Base-by-base conservation (phyloP, 1,140 invertebrate genomes). In the Tetraneura akinire region DNA sequence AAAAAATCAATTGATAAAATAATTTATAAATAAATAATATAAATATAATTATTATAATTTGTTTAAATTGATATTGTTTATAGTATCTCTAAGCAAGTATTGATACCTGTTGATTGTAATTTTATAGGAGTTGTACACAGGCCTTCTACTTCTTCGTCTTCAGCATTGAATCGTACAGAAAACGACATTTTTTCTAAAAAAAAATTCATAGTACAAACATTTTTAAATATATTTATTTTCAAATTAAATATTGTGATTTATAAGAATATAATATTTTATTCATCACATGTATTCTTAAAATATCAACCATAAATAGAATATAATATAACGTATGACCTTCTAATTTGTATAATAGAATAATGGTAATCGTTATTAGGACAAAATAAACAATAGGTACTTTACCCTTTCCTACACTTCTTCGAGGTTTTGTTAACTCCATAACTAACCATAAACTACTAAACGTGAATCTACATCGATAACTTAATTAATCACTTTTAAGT, bases 121-220 rank as follows among this genome's bases (percentile, higher is more conserved):
- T 53, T 49, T 57, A 16, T 55, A 0, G 81, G 71, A 62, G 68
- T 66, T 6, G 81, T 74, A 51, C 68, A 81, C 1, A 82, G 42
- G 16, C 82, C 82, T 51, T 82, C 83, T 3, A 82, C 64, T 73
- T 83, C 81, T 47, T 83, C 83, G n/a, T 82, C 83, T 80, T 83
- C 83, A 3, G 83, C 80, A 70, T 82, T 82, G 55, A 82, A 83
- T 1, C 83, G 74, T 32, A 83, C 80, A 10, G 83, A 83, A 80
- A 82, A 82, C n/a, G 82, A 81, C 74, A 78, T 78, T 78, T 60
- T 78, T n/a, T 23, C 53, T 62, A 62, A 78, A 13, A 29, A 26
- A 10, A 71, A 71, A 11, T n/a, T n/a, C 1, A 68, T 1, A 1
- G n/a, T 37, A 37, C 32, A 37, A 4, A 37, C 32, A 37, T 37